phyloP scores from a whole-genome alignment of 2,113 vertebrate genomes.

The Sylvia atricapilla region DNA sequence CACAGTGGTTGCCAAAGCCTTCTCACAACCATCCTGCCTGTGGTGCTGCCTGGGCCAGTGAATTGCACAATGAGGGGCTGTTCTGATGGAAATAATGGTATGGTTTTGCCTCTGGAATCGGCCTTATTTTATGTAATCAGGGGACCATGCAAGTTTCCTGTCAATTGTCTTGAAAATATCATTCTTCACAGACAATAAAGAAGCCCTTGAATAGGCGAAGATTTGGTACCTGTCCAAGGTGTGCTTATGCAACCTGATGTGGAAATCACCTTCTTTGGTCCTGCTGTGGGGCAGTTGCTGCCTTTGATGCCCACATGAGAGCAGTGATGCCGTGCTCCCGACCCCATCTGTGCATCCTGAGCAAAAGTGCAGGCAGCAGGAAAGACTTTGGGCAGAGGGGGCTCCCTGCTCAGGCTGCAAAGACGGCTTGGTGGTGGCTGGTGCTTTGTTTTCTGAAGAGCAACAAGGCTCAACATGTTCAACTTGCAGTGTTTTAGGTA shows the following conservation, averaged over 20 bases:
- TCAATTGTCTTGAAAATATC: neutral
- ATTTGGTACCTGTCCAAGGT: neutral
- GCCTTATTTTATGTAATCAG: neutral
- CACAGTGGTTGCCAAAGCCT: neutral
- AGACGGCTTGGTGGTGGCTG: neutral
- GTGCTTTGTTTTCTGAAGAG: neutral
- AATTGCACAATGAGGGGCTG: neutral
- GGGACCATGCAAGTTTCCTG: neutral
- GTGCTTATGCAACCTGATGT: neutral
- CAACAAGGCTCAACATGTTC: neutral
- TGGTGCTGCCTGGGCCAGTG: accelerated
- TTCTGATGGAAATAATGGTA: neutral
- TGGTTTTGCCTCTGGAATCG: neutral
- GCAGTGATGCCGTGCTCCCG: neutral
- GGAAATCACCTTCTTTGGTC: neutral
- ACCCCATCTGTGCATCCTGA: neutral
- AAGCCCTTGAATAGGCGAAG: neutral
- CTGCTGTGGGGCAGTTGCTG: neutral
- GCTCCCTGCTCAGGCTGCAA: neutral
- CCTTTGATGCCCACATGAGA: accelerated
- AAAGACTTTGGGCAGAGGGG: neutral
- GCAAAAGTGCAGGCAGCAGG: neutral
- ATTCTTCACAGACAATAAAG: neutral
- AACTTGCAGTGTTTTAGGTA: neutral
- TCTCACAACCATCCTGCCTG: neutral